Evolutionary conservation across 2,888 invertebrate species (phyloP).

Genomic region (Rhodophaea formosa): DNA sequence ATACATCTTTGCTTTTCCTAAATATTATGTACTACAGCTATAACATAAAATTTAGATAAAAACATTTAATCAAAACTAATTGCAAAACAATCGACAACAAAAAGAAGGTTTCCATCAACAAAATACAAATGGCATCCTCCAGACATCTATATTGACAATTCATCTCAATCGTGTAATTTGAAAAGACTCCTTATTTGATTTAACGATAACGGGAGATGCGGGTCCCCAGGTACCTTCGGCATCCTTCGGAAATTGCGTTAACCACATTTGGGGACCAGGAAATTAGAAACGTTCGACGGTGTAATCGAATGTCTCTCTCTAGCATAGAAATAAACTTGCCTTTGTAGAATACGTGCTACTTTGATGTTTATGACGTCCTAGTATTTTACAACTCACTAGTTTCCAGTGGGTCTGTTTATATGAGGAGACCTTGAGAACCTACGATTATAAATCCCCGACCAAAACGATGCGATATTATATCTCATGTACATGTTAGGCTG

Average conservation of each 20-base stretch:
- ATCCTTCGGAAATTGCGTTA: slow-evolving; percentile 78
- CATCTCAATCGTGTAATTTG: slow-evolving; percentile 62
- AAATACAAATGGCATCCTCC: slow-evolving; percentile 9
- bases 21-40: too few relatives aligned
- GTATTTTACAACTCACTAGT: neutral
- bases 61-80: slow-evolving; percentile 1
- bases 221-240: slow-evolving; percentile 66
- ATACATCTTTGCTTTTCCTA: too few relatives aligned
- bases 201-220: slow-evolving; percentile 63
- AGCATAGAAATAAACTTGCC: slow-evolving; percentile 62
- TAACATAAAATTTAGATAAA: neutral
- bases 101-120: neutral
- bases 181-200: slow-evolving; percentile 69
- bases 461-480: too few relatives aligned
- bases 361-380: neutral
- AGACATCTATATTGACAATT: slow-evolving; percentile 41
- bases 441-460: too few relatives aligned
- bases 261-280: slow-evolving; percentile 77
- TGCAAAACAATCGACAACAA: slow-evolving; percentile 6
- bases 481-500: too few relatives aligned
- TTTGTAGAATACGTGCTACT: slow-evolving; percentile 38
- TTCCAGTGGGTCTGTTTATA: too few relatives aligned
- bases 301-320: slow-evolving; percentile 74
- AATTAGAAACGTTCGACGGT: slow-evolving; percentile 79
- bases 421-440: too few relatives aligned